A percentile compares a stretch with the other conserved stretches of the same genome.
Conservation (phyloP, 2,113 vertebrate species). For the Eulacestoma nigropectus region DNA sequence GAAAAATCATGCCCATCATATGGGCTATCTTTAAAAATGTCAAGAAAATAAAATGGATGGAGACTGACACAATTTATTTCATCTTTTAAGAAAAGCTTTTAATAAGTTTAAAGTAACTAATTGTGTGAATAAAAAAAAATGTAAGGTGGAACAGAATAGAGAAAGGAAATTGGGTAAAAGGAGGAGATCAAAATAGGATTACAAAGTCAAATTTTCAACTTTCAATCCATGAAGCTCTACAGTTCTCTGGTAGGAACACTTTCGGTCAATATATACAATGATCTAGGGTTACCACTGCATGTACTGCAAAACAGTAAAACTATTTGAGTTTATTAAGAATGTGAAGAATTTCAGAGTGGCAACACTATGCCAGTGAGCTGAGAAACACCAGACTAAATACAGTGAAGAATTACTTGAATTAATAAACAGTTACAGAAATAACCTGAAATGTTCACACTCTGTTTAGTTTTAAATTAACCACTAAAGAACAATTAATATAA, state of each 20-base stretch:
- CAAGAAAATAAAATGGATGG: not conserved
- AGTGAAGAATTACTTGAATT: not conserved
- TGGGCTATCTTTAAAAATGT: not conserved
- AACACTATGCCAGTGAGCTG: not conserved
- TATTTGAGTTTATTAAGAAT: not conserved
- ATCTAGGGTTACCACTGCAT: not conserved
- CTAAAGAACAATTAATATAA: not conserved
- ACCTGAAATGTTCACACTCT: not conserved
- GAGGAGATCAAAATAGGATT: not conserved
- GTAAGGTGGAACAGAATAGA: not conserved
- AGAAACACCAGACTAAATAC: not conserved
- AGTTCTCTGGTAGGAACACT: not conserved
- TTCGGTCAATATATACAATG: not conserved
- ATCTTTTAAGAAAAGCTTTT: not conserved
- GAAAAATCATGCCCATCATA: not conserved
- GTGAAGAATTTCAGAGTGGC: not conserved
- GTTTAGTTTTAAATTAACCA: not conserved
- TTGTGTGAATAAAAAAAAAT: not conserved
- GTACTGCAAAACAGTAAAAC: not conserved
- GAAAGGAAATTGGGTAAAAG: not conserved
- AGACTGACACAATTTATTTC: not conserved
- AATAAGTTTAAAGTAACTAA: not conserved
- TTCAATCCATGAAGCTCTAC: not conserved
- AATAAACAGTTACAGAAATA: constrained; percentile 6
- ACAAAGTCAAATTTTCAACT: not conserved